Percentiles rank a stretch among this genome's conserved stretches.
phyloP scores from a whole-genome alignment of 1,140 invertebrate genomes.

The Plutomurus gul region DNA sequence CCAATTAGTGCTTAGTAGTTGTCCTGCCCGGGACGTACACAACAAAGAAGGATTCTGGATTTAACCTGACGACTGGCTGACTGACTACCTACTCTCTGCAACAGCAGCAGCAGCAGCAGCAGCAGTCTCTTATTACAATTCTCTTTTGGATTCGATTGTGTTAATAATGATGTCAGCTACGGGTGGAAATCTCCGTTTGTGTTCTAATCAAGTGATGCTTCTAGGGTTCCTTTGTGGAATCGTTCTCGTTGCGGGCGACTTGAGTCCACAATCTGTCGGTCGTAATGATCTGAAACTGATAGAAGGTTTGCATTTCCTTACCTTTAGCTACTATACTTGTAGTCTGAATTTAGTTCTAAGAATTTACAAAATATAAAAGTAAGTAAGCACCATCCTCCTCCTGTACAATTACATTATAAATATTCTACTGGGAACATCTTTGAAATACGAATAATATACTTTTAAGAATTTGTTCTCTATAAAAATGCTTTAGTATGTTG shows the following conservation, averaged over 20 bases:
- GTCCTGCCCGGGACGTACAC: not conserved
- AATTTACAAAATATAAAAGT: too few species aligned
- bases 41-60: not conserved
- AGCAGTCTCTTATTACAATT: not conserved
- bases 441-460: too few species aligned
- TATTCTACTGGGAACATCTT: too few species aligned
- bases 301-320: not conserved
- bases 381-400: too few species aligned
- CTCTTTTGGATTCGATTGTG: conserved; percentile 20
- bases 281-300: conserved; percentile 21
- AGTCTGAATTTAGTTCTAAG: too few species aligned
- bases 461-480: too few species aligned
- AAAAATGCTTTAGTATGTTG: too few species aligned
- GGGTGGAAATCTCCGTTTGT: not conserved
- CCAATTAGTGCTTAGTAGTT: conserved; percentile 17
- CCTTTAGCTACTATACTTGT: too few species aligned
- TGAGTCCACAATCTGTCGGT: conserved; percentile 9
- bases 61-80: not conserved
- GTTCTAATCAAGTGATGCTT: conserved; percentile 26
- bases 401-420: too few species aligned
- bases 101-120: not conserved
- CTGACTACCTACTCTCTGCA: not conserved
- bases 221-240: conserved; percentile 20
- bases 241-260: conserved; percentile 13
- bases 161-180: conserved; percentile 16